Evolutionary conservation across 2,113 vertebrate species (phyloP).

Genomic region (Chaetura pelagica): DNA sequence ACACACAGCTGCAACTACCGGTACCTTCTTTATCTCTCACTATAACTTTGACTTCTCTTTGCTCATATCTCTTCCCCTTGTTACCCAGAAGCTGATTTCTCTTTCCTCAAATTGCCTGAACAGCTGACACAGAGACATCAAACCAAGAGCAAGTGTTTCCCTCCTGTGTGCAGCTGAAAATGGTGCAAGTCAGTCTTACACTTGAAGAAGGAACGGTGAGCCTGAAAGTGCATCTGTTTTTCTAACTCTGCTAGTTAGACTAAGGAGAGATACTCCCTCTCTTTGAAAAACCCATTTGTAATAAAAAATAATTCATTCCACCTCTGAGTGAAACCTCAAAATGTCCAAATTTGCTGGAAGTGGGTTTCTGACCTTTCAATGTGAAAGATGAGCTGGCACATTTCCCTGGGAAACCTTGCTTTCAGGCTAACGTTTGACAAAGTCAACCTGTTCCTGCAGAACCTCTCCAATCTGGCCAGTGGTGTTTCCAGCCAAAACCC

Average conservation of each 20-base stretch:
- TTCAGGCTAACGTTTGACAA: conserved; percentile 50
- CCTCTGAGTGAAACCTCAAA: conserved; percentile 50
- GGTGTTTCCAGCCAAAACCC: conserved; percentile 23
- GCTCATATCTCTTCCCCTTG: neutral
- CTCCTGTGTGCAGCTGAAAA: conserved; percentile 29
- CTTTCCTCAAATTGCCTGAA: neutral
- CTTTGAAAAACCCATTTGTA: conserved; percentile 54
- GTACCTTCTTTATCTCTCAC: neutral
- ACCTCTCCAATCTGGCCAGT: neutral
- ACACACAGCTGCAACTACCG: neutral
- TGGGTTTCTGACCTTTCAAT: conserved; percentile 59
- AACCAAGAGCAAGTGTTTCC: conserved; percentile 13
- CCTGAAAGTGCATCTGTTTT: conserved; percentile 14
- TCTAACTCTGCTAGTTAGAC: neutral
- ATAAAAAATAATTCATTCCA: conserved; percentile 45
- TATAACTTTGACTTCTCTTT: neutral
- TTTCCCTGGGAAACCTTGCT: conserved; percentile 65
- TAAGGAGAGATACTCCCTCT: conserved; percentile 1
- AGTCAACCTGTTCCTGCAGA: conserved; percentile 56
- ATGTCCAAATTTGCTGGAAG: conserved; percentile 56
- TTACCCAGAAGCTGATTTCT: neutral
- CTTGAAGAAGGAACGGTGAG: neutral
- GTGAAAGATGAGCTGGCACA: conserved; percentile 57
- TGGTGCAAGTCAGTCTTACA: neutral
- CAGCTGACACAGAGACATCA: neutral